phyloP scores from a whole-genome alignment of 2,797 vertebrate genomes.

The Cichlasoma orientale region DNA sequence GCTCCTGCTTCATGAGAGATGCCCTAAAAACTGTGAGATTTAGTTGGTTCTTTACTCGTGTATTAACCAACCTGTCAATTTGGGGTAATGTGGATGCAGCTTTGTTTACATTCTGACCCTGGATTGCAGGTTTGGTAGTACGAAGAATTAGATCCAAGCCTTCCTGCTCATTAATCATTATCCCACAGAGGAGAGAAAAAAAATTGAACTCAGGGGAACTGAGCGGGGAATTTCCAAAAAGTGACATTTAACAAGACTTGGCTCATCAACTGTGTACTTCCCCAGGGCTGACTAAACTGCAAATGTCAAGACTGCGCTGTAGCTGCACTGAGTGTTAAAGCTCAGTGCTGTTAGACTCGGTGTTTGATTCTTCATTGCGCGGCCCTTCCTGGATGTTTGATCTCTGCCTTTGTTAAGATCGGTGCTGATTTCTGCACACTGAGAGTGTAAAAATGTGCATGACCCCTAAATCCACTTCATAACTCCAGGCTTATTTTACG shows the following conservation, averaged over 20 bases:
- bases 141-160: slow-evolving; percentile 3
- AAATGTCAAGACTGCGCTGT: slow-evolving; percentile 33
- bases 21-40: neutral
- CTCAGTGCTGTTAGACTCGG: neutral
- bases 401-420: neutral
- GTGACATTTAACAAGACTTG: slow-evolving; percentile 56
- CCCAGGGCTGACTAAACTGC: slow-evolving; percentile 28
- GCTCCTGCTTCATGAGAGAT: neutral
- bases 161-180: slow-evolving; percentile 42
- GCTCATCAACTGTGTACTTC: slow-evolving; percentile 44
- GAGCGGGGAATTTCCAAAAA: slow-evolving; percentile 61
- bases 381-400: neutral
- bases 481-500: neutral
- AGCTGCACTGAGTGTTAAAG: slow-evolving; percentile 17
- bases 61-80: neutral
- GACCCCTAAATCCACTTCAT: neutral
- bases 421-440: neutral
- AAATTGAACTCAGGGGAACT: slow-evolving; percentile 22
- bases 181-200: slow-evolving; percentile 27
- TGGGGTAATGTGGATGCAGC: neutral
- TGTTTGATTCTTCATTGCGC: neutral
- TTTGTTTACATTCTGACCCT: slow-evolving; percentile 21
- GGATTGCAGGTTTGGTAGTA: neutral
- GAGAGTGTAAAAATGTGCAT: neutral
- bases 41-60: neutral